Evolutionary conservation across 2,797 vertebrate genomes (phyloP), one percentile per base, ranked within the genome.

Genomic region (Phyllotis vaccarum): DNA sequence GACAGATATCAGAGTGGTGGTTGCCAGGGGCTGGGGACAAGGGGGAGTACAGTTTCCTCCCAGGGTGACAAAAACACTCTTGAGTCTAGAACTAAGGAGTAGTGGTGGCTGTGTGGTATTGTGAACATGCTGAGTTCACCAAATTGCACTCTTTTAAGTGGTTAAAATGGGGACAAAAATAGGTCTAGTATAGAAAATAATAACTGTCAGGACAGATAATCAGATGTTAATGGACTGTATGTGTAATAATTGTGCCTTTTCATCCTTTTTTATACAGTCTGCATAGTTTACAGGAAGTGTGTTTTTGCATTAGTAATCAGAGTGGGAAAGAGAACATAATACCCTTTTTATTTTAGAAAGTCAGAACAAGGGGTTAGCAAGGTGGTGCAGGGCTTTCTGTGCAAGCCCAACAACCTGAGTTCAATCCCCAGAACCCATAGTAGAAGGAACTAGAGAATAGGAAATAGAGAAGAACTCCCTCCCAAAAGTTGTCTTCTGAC

Each of bases 301-400:
- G 1, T 70, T 83, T 60, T 94, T 91, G 24, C 12, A 24, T 94
- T 64, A 31, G 29, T 74, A 72, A 82, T 72, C 40, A 75, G 76
- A 95, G 2, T 82, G 19, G 24, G 54, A 19, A 79, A 52, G 88
- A 78, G 89, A 24, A 14, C 16, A 68, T 40, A 74, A 31, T 9
- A 34, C 75, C 21, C 12, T 56, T 89, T 95, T 89, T 34, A 75
- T 64, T 92, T 93, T 82, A 78, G 79, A 87, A 78, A 94, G 82
- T 0, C 6, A 56, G 89, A 90, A 91, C 29, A 46, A 49, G 95
- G 86, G 46, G 0, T 1, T n/a, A 60, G 62, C 12, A 92, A 72
- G 27, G 2, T 0, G 3, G 37, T 2, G 19, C 52, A 31, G 86
- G 3, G 7, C n/a, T 54, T 86, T 64, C 43, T 70, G 46, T 1